A percentile compares a stretch with the other conserved stretches of the same genome.
These are phyloP conservation scores for Hydrolagus affinis DNA, from an alignment of 2,113 vertebrate species.

Conservation along the genomic window DNA sequence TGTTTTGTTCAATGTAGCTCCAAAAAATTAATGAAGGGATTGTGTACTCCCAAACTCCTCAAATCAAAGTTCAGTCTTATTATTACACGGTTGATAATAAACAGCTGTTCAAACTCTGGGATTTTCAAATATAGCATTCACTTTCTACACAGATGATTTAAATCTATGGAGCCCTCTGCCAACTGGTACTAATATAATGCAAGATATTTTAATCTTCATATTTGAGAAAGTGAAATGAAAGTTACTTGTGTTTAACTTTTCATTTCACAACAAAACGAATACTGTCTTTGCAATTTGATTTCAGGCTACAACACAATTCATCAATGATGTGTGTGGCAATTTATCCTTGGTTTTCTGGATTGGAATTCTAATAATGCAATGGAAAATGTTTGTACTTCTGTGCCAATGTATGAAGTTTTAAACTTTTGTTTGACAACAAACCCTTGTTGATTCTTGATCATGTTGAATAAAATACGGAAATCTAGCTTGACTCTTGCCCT, in stretches of 20 bases:
- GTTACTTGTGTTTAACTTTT: background rate
- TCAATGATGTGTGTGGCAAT: background rate
- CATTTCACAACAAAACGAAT: background rate
- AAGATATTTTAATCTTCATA: background rate
- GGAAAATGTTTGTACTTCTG: background rate
- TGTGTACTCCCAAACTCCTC: background rate
- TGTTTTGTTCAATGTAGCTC: background rate
- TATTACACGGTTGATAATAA: background rate
- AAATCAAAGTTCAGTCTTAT: background rate
- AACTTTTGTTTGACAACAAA: too few relatives aligned
- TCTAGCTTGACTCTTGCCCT: too few relatives aligned
- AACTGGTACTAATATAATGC: background rate
- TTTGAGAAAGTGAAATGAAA: background rate
- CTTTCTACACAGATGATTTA: background rate
- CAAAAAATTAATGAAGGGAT: background rate
- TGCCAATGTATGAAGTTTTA: background rate
- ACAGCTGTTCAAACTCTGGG: background rate
- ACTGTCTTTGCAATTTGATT: slow-evolving; percentile 1
- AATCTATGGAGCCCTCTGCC: background rate
- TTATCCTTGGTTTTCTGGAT: background rate
- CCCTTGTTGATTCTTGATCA: too few relatives aligned
- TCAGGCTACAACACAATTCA: background rate
- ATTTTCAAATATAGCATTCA: background rate
- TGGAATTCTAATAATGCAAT: background rate
- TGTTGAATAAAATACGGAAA: too few relatives aligned